Evolutionary conservation across 2,888 invertebrate species (phyloP).

Genomic region (Didymodactylos carnosus): DNA sequence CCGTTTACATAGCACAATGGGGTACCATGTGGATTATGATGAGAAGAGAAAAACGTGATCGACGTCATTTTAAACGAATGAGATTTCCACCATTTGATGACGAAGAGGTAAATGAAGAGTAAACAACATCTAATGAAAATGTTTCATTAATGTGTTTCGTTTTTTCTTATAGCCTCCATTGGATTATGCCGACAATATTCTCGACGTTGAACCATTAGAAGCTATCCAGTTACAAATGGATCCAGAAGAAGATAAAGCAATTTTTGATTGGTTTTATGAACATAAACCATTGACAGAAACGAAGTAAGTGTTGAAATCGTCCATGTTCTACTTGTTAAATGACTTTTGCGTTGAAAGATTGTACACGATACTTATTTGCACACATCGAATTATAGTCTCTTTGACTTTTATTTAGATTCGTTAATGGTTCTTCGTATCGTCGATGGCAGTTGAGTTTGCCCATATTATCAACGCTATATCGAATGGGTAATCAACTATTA

Average conservation of each 20-base stretch:
- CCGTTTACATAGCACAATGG: constrained; percentile 98
- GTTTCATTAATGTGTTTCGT: too few species aligned
- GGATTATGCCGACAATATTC: constrained; percentile 94
- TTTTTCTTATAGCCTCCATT: too few species aligned
- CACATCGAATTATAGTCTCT: background rate
- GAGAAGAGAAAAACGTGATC: constrained; percentile 90
- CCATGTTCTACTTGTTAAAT: constrained; percentile 21
- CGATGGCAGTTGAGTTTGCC: constrained; percentile 86
- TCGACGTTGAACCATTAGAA: constrained; percentile 94
- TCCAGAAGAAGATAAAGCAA: constrained; percentile 52
- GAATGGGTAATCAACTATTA: constrained; percentile 83
- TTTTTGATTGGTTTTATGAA: constrained; percentile 94
- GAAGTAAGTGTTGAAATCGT: too few species aligned
- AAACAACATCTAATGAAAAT: too few species aligned
- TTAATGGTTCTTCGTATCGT: constrained; percentile 89
- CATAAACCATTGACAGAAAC: constrained; percentile 82
- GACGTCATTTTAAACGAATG: constrained; percentile 96
- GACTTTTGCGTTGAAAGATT: background rate
- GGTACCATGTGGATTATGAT: constrained; percentile 99
- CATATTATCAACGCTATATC: constrained; percentile 88
- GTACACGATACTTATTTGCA: background rate
- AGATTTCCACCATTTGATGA: constrained; percentile 98
- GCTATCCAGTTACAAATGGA: constrained; percentile 70
- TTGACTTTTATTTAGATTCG: constrained; percentile 37
- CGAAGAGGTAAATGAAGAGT: too few species aligned